A percentile compares a stretch with the other conserved stretches of the same genome.
These are phyloP conservation scores for Scalopus aquaticus DNA, from an alignment of 2,113 vertebrate genomes.

Conservation along the genomic window DNA sequence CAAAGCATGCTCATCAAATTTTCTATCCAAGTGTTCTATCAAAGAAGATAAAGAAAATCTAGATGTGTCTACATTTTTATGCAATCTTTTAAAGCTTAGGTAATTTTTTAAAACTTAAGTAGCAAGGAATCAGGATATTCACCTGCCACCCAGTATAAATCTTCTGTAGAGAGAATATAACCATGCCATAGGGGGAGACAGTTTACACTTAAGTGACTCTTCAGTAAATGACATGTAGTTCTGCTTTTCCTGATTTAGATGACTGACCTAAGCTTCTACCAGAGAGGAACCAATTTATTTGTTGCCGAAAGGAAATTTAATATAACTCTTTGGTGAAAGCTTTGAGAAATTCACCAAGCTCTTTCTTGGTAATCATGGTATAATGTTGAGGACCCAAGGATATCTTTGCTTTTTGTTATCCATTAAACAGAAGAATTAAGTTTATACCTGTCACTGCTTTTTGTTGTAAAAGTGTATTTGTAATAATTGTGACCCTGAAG, in stretches of 20 bases:
- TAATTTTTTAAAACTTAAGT: neutral
- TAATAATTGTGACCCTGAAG: constrained; percentile 19
- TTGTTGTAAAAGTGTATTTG: neutral
- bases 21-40: neutral
- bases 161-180: neutral
- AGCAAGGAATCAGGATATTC: neutral
- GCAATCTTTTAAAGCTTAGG: constrained; percentile 3
- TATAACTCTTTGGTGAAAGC: constrained; percentile 29
- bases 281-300: constrained; percentile 59
- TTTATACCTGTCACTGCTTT: neutral
- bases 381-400: neutral
- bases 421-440: constrained; percentile 39
- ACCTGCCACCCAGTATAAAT: neutral
- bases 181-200: neutral
- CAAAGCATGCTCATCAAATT: neutral
- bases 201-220: neutral
- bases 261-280: neutral
- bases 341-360: constrained; percentile 57
- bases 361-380: neutral
- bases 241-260: neutral
- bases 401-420: constrained; percentile 45
- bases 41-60: constrained; percentile 34
- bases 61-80: constrained; percentile 21
- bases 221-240: neutral
- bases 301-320: constrained; percentile 56